phyloP scores from a whole-genome alignment of 1,140 invertebrate genomes.

The Saccostrea glomerata region DNA sequence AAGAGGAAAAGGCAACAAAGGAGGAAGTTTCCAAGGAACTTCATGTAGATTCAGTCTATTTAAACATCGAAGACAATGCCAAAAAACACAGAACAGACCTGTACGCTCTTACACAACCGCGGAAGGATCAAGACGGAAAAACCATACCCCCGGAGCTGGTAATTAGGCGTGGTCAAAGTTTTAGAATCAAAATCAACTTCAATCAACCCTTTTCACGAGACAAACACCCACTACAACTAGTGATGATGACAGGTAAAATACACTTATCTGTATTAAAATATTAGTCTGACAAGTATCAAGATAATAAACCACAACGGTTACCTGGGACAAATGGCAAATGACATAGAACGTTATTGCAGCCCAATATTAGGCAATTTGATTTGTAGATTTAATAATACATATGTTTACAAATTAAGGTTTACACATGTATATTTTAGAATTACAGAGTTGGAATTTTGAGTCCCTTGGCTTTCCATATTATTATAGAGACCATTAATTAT shows the following conservation, averaged over 20 bases:
- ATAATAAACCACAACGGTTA: no score
- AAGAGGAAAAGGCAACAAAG: neutral
- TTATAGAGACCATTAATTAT: no score
- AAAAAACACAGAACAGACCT: slow-evolving; percentile 86
- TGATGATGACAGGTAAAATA: neutral
- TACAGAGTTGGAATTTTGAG: no score
- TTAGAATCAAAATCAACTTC: slow-evolving; percentile 86
- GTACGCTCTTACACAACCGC: slow-evolving; percentile 86
- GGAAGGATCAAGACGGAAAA: slow-evolving; percentile 71
- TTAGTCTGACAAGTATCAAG: no score
- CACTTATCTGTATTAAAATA: neutral
- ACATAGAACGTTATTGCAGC: no score
- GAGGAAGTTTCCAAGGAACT: slow-evolving; percentile 30
- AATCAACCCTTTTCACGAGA: slow-evolving; percentile 79
- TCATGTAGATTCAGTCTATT: slow-evolving; percentile 37
- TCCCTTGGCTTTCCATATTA: no score
- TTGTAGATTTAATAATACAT: no score
- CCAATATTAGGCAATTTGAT: no score
- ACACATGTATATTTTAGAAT: no score
- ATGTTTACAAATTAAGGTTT: no score
- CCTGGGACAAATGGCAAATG: no score
- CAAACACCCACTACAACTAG: neutral
- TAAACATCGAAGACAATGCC: slow-evolving; percentile 53
- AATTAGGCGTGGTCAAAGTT: slow-evolving; percentile 89
- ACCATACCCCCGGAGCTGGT: slow-evolving; percentile 83